Percentiles rank a stretch among this genome's conserved stretches.
These are phyloP conservation scores for Odontesthes bonariensis DNA, from an alignment of 2,113 vertebrate genomes.

Conservation along the genomic window DNA sequence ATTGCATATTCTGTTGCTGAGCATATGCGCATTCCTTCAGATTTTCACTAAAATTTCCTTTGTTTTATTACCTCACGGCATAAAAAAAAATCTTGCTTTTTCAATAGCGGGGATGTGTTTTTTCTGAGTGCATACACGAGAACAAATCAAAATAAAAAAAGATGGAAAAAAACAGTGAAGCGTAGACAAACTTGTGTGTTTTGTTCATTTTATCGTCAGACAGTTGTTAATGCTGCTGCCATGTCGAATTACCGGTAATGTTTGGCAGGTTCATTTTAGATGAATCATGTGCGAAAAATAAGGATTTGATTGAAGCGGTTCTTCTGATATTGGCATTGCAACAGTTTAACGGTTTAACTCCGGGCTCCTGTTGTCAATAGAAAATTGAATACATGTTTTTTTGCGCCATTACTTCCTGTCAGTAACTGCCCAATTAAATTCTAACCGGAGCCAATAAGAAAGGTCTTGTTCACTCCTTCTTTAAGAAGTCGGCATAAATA, in stretches of 20 bases:
- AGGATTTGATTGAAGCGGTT: slow-evolving; percentile 41
- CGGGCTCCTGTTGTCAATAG: slow-evolving; percentile 42
- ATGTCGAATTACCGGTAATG: slow-evolving; percentile 36
- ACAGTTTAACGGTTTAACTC: slow-evolving; percentile 55
- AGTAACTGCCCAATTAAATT: slow-evolving; percentile 71
- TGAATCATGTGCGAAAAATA: slow-evolving; percentile 59
- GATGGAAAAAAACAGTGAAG: slow-evolving; percentile 25
- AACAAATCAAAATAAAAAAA: not conserved
- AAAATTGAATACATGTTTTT: slow-evolving; percentile 63
- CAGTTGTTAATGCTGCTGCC: slow-evolving; percentile 18
- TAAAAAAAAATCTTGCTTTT: not conserved
- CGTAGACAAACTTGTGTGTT: slow-evolving; percentile 19
- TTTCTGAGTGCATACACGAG: too few relatives aligned
- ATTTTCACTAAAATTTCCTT: not conserved
- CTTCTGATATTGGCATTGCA: slow-evolving; percentile 42
- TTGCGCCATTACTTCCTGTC: slow-evolving; percentile 58
- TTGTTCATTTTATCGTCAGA: slow-evolving; percentile 38
- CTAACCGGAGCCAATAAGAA: slow-evolving; percentile 52
- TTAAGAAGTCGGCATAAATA: slow-evolving; percentile 33
- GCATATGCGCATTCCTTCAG: too few relatives aligned
- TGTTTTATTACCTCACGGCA: not conserved
- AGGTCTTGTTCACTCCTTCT: slow-evolving; percentile 28
- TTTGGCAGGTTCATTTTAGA: slow-evolving; percentile 49
- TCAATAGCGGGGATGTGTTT: not conserved
- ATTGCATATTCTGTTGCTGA: not conserved